phyloP scores from a whole-genome alignment of 2,113 vertebrate species.

The Bambusicola thoracicus region DNA sequence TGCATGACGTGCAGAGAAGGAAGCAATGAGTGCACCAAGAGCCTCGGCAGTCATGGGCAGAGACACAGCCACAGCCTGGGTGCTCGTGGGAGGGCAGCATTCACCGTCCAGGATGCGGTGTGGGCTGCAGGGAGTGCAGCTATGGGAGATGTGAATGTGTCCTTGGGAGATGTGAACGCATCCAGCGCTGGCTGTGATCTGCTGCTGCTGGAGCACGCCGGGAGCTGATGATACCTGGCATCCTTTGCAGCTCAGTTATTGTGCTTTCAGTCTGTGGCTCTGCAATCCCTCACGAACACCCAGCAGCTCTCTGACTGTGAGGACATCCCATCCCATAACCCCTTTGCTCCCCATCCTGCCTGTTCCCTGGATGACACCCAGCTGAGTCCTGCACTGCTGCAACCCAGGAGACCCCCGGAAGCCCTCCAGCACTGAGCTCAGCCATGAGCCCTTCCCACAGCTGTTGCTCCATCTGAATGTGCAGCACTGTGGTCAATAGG shows the following conservation, averaged over 20 bases:
- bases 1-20: fast-evolving
- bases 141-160: not conserved
- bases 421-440: not conserved
- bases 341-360: not conserved
- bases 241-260: not conserved
- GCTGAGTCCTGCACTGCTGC: not conserved
- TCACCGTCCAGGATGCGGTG: fast-evolving
- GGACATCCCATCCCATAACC: fast-evolving
- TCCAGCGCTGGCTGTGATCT: not conserved
- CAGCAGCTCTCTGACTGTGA: not conserved
- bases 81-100: not conserved
- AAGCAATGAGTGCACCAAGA: not conserved
- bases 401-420: not conserved
- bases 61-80: fast-evolving
- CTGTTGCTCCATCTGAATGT: not conserved
- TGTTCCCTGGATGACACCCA: not conserved
- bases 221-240: fast-evolving
- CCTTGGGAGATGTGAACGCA: not conserved
- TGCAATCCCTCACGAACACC: not conserved
- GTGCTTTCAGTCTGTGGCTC: not conserved
- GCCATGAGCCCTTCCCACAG: not conserved
- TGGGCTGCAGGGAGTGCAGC: not conserved
- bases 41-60: not conserved
- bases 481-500: not conserved
- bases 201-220: fast-evolving